Percentiles rank a stretch among this genome's conserved stretches.
Evolutionary conservation across 2,888 invertebrate species (phyloP).

Genomic region (Linnaemya tessellans): DNA sequence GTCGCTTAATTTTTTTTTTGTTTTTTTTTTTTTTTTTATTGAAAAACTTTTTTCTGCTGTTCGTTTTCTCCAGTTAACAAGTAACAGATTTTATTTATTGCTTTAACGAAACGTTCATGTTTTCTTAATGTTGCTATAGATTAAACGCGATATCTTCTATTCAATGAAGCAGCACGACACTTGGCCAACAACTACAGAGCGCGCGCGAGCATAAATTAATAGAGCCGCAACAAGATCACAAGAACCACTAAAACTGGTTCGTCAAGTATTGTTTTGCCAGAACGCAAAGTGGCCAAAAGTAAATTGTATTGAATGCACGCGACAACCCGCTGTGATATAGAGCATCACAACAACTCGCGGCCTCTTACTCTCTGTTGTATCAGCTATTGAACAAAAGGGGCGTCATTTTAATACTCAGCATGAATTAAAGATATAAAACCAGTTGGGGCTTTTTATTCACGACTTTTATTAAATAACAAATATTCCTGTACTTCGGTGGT

Average conservation of each 20-base stretch:
- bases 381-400: conserved; percentile 56
- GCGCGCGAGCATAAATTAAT: conserved; percentile 81
- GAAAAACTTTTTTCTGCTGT: conserved; percentile 20
- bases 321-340: conserved; percentile 62
- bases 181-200: conserved; percentile 81
- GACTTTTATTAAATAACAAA: conserved; percentile 1
- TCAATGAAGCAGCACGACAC: conserved; percentile 80
- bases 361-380: conserved; percentile 33
- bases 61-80: conserved; percentile 14
- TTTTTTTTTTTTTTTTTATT: too few species aligned
- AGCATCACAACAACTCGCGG: conserved; percentile 8
- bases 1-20: too few species aligned
- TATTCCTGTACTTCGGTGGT: conserved; percentile 23
- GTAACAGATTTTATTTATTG: conserved; percentile 16
- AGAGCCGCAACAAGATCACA: conserved; percentile 74
- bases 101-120: conserved; percentile 24
- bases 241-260: conserved; percentile 68
- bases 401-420: conserved; percentile 58
- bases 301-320: conserved; percentile 31
- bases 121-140: conserved; percentile 34
- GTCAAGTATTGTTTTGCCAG: conserved; percentile 71
- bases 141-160: conserved; percentile 59
- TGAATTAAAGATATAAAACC: conserved; percentile 34
- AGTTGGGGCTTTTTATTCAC: conserved; percentile 61
- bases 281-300: conserved; percentile 55